Evolutionary conservation across 2,113 vertebrate species (phyloP).

Genomic region (Siphamia tubifer): DNA sequence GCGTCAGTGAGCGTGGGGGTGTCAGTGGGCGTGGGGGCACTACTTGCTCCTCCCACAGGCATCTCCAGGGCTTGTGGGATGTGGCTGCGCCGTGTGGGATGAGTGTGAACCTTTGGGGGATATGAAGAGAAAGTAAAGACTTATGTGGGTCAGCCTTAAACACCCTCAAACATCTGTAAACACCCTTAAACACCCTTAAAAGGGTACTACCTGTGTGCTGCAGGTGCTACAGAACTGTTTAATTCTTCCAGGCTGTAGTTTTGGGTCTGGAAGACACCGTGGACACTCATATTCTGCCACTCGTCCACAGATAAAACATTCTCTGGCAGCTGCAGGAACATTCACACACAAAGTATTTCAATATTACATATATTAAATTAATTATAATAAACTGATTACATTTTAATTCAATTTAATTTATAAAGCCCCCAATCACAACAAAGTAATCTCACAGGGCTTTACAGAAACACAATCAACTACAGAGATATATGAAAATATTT

Average conservation of each 20-base stretch:
- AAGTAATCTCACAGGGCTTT: no score
- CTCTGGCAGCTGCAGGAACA: conserved; percentile 62
- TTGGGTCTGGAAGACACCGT: conserved; percentile 77
- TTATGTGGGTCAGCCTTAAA: no score
- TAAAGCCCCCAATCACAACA: no score
- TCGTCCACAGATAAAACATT: conserved; percentile 79
- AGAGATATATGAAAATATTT: no score
- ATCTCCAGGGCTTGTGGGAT: conserved; percentile 43
- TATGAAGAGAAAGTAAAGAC: neutral
- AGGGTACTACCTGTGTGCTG: conserved; percentile 71
- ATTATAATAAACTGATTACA: neutral
- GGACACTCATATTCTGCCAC: conserved; percentile 75
- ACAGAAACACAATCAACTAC: no score
- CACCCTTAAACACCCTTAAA: neutral
- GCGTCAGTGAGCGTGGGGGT: conserved; percentile 1
- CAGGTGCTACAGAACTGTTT: conserved; percentile 79
- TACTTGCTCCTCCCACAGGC: conserved; percentile 1
- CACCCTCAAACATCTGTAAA: neutral
- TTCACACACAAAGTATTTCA: neutral
- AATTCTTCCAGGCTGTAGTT: conserved; percentile 76
- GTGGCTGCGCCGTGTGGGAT: conserved; percentile 67
- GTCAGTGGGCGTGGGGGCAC: conserved; percentile 27
- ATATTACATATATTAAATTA: neutral
- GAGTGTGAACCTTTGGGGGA: conserved; percentile 71
- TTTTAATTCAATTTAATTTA: neutral